Evolutionary conservation across 1,140 invertebrate species (phyloP), one percentile per base, ranked within the genome.

Genomic region (Zophobas atratus): DNA sequence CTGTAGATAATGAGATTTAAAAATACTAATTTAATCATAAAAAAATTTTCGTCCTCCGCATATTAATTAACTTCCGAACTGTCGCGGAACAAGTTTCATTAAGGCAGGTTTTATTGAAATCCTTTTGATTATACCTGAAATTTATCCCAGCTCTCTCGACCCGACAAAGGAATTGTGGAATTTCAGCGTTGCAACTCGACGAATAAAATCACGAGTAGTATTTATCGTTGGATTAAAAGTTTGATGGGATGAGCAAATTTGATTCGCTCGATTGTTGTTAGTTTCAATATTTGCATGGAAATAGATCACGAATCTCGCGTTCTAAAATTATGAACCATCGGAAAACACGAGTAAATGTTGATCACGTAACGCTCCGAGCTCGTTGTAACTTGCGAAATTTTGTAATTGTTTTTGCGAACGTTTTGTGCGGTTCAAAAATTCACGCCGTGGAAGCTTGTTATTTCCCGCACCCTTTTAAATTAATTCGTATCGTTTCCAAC

Each of bases 21-120:
- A 67, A 67, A 67, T 67, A 67, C 60, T 46, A 43, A 67, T 67
- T 67, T 67, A 43, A 67, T 67, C 41, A 67, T 67, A 67, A 67
- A 67, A 67, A 67, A 41, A 67, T 43, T 33, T 39, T n/a, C 39
- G 3, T 67, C 60, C 39, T 36, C 43, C 39, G 38, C 60, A 43
- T 46, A 67, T 46, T 43, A 67, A 67, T 67, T 67, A 67, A 67
- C 57, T 63, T 41, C 20, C 60, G 39, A 41, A 46, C 60, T 67
- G 39, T 43, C n/a, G n/a, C 6, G n/a, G 38, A 67, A 67, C 36
- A 67, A 67, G 39, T 67, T 67, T 67, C 60, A 67, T 67, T 67
- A 67, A 67, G 39, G n/a, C 60, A 38, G 33, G 43, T 67, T 67
- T 43, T 67, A 67, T 8, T 67, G 38, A 67, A 67, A 67, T 67